Evolutionary conservation across 2,888 invertebrate species (phyloP).

Genomic region (Hofmannophila pseudospretella): DNA sequence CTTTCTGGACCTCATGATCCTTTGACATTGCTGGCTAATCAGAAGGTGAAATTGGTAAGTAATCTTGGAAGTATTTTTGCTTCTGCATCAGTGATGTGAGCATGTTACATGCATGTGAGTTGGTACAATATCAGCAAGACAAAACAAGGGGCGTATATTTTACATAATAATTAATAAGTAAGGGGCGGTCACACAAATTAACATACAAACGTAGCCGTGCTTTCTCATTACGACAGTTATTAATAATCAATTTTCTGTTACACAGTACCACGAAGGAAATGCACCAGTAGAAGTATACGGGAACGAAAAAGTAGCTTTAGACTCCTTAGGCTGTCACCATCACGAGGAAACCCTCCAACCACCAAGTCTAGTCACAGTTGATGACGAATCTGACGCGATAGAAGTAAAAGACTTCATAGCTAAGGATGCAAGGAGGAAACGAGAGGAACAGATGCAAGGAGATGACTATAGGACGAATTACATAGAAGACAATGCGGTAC

Average conservation of each 20-base stretch:
- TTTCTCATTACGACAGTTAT: neutral
- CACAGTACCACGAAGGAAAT: slow-evolving; percentile 80
- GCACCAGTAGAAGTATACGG: slow-evolving; percentile 75
- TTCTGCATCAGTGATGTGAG: neutral
- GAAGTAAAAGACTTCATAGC: slow-evolving; percentile 58
- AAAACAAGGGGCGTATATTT: neutral
- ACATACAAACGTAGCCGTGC: neutral
- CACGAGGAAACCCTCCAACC: slow-evolving; percentile 37
- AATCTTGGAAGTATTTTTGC: neutral
- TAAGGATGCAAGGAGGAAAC: slow-evolving; percentile 48
- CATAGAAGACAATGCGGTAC: slow-evolving; percentile 41
- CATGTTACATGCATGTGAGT: neutral
- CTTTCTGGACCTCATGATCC: slow-evolving; percentile 79
- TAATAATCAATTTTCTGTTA: slow-evolving; percentile 12
- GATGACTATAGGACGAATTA: slow-evolving; percentile 59
- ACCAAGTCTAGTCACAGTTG: slow-evolving; percentile 42
- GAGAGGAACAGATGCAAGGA: slow-evolving; percentile 62
- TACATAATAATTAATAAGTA: neutral
- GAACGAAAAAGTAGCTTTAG: slow-evolving; percentile 66
- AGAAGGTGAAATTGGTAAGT: slow-evolving; percentile 77
- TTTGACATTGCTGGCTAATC: slow-evolving; percentile 70
- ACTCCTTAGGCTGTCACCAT: slow-evolving; percentile 65
- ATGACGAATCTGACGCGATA: slow-evolving; percentile 48
- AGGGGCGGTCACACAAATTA: neutral
- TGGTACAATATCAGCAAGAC: neutral